Percentiles rank a stretch among this genome's conserved stretches.
Evolutionary conservation across 2,113 vertebrate genomes (phyloP).

Genomic region (Hypomesus transpacificus): DNA sequence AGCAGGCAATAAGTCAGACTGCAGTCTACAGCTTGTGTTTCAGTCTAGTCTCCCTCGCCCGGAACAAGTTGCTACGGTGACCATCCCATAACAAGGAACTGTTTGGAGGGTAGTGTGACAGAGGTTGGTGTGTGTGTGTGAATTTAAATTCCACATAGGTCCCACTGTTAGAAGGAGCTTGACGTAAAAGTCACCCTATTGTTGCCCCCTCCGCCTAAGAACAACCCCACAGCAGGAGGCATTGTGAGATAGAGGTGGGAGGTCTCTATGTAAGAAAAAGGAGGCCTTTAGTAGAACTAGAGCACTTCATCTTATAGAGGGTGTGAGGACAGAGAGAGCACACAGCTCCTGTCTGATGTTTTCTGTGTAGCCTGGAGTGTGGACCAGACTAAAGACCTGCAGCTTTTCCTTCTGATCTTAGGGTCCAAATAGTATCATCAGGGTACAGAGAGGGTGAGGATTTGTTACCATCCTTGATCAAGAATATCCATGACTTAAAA

Average conservation of each 20-base stretch:
- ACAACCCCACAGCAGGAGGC: slow-evolving; percentile 34
- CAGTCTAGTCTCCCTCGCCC: slow-evolving; percentile 5
- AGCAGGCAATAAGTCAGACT: slow-evolving; percentile 17
- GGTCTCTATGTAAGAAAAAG: not conserved
- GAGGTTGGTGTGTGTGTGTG: slow-evolving; percentile 2
- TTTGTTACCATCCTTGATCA: no score
- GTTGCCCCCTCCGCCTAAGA: slow-evolving; percentile 14
- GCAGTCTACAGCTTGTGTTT: not conserved
- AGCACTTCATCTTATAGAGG: slow-evolving; percentile 32
- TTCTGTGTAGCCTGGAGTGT: no score
- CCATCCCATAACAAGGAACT: slow-evolving; percentile 32
- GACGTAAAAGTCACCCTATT: slow-evolving; percentile 56
- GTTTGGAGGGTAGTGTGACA: slow-evolving; percentile 20
- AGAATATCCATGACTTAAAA: no score
- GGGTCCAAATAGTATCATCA: no score
- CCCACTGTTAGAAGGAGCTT: slow-evolving; percentile 18
- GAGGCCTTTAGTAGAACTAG: not conserved
- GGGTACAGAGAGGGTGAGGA: no score
- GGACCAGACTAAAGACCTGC: no score
- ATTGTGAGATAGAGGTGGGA: slow-evolving; percentile 38
- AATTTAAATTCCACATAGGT: slow-evolving; percentile 42
- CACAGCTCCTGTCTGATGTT: no score
- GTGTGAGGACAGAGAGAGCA: no score
- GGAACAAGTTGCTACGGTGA: slow-evolving; percentile 38
- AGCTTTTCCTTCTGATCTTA: no score